Base-by-base conservation (phyloP, 2,888 invertebrate species). In the Aspidapion aeneum region DNA sequence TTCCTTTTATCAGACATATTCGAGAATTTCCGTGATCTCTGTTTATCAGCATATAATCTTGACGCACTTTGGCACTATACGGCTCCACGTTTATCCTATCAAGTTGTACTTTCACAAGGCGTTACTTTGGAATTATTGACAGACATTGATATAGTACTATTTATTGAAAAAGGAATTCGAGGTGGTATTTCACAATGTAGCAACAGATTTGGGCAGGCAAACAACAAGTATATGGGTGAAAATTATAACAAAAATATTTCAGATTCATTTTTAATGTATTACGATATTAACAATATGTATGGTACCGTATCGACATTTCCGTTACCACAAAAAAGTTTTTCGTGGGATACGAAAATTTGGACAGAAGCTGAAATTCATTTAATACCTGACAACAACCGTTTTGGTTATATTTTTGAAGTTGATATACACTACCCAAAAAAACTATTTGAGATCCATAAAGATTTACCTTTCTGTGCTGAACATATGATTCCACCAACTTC, bases 271-370 rank as follows among this genome's bases (percentile, higher is more conserved):
- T 7, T 35, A 35, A 3, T 35, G 3, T 35, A 35, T 35, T 12
- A 7, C 12, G 35, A 35, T 12, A 12, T 35, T 12, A 35, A 35
- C 35, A 7, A 3, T 3, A 3, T 35, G 5, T 35, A 35, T 12
- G 35, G 35, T n/a, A n/a, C n/a, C n/a, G 66, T 68, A 5, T 72
- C 71, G 72, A 63, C 60, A 12, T 62, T 73, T 51, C 64, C 59
- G 52, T 59, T 78, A n/a, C 77, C 77, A 19, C 59, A 57, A n/a
- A 61, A 62, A 16, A 61, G 64, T 18, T 77, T 76, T 65, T 62
- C 69, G 57, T 78, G 76, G 18, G 54, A 61, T 18, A 20, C 22
- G n/a, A n/a, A n/a, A 20, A 19, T 19, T 56, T 56, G n/a, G n/a
- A 17, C n/a, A 16, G 56, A 56, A 49, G 3, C 35, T 35, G 12